Base-by-base conservation (phyloP, 2,113 vertebrate genomes). In the Dipodomys merriami region DNA sequence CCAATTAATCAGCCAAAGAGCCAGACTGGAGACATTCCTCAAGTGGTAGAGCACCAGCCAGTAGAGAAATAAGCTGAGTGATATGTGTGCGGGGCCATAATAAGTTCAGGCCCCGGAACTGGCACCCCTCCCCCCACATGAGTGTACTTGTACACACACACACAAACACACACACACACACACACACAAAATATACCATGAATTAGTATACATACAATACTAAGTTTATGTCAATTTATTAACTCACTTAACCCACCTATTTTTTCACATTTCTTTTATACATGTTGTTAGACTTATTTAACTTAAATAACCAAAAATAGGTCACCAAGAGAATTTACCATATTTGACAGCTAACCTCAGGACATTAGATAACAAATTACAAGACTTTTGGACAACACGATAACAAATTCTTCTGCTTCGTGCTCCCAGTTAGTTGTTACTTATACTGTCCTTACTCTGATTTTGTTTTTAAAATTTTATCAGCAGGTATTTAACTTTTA, bases 401-500 rank as follows among this genome's bases (percentile, higher is more conserved):
- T 53, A 74, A 90, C 76, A 73, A 27, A 67, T 69, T 71, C 35
- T 19, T 81, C 33, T 73, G 12, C 2, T 39, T 2, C 84, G 39
- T 0, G 39, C 7, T 4, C 23, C 6, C 19, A 53, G 22, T 29
- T 69, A 49, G 72, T 23, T 30, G 22, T 11, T 6, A 78, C 76
- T 60, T 91, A 5, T 71, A 87, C 18, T 91, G 88, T 39, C 6
- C 19, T 68, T 69, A 60, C 6, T 10, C 77, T 72, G 68, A 79
- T 29, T 74, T 86, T 73, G 71, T 46, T 88, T 62, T 53, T 46
- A 67, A 82, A 30, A 49, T 68, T 65, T 53, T 90, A 72, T 65
- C 88, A 65, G 11, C 18, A 91, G 62, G 16, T 82, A 83, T 74
- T 89, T 83, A 94, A 86, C 8, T 90, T 93, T 83, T 13, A 80